A percentile compares a stretch with the other conserved stretches of the same genome.
These are phyloP conservation scores for Rhinichthys klamathensis DNA, from an alignment of 2,113 vertebrate genomes.

Conservation along the genomic window DNA sequence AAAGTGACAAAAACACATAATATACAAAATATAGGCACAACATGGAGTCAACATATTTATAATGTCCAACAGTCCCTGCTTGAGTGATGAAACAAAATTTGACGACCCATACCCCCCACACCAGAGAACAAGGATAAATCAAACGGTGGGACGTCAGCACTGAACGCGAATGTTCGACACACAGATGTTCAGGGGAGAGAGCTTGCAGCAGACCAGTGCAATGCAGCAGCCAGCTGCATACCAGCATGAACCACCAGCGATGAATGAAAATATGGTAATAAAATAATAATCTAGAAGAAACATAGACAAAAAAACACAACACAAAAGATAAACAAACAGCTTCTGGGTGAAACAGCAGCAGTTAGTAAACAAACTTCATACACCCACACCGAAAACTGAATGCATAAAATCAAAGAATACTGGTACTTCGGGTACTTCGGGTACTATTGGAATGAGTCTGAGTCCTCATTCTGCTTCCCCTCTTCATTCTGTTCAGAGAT, in stretches of 20 bases:
- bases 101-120: neutral
- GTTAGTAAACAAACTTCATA: neutral
- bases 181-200: conserved; percentile 7
- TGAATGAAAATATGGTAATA: conserved; percentile 7
- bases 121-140: neutral
- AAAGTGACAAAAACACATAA: neutral
- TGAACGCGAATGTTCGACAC: neutral
- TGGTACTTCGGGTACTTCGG: neutral
- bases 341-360: conserved; percentile 9
- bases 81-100: conserved; percentile 1
- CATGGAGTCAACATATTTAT: neutral
- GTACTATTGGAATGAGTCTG: neutral
- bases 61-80: neutral
- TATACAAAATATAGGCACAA: neutral
- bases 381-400: neutral
- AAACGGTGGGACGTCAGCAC: conserved; percentile 18
- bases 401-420: neutral
- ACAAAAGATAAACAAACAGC: neutral
- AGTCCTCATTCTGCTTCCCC: neutral
- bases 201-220: neutral
- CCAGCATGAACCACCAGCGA: neutral
- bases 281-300: conserved; percentile 10
- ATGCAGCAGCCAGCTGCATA: conserved; percentile 7
- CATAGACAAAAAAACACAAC: neutral
- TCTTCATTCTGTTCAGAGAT: neutral